Conservation (phyloP, 2,888 invertebrate species). For the Napeogenes sylphis region DNA sequence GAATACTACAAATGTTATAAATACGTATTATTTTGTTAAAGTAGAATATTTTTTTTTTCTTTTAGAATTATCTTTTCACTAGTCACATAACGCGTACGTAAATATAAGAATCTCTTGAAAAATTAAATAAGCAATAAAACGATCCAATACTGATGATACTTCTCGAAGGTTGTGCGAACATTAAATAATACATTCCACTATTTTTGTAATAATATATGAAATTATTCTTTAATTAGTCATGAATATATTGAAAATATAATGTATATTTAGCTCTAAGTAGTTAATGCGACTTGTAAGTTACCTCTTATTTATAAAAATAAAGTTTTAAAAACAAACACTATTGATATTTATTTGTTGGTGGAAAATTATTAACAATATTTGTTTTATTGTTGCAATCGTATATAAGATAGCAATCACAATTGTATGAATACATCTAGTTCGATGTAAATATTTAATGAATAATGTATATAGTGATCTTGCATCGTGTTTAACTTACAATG, state of each 20-base stretch:
- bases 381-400: conserved; percentile 15
- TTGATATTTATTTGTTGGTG: conserved; percentile 10
- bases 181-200: conserved; percentile 37
- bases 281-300: conserved; percentile 11
- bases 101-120: conserved; percentile 18
- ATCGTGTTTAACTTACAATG: conserved; percentile 37
- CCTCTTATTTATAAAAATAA: conserved; percentile 10
- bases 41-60: not conserved
- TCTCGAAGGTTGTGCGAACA: conserved; percentile 40
- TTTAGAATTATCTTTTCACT: conserved; percentile 34
- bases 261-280: conserved; percentile 13
- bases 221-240: conserved; percentile 8
- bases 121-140: not conserved
- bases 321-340: conserved; percentile 4
- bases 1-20: not conserved
- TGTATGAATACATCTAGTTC: conserved; percentile 42
- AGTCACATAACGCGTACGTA: conserved; percentile 38
- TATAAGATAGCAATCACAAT: conserved; percentile 31
- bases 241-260: conserved; percentile 10
- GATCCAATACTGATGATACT: conserved; percentile 13
- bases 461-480: conserved; percentile 63
- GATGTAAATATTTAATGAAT: conserved; percentile 69
- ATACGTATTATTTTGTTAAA: not conserved
- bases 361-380: conserved; percentile 14
- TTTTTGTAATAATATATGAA: conserved; percentile 21